Conservation (phyloP, 2,113 vertebrate species). For the Ceyx margarethae region DNA sequence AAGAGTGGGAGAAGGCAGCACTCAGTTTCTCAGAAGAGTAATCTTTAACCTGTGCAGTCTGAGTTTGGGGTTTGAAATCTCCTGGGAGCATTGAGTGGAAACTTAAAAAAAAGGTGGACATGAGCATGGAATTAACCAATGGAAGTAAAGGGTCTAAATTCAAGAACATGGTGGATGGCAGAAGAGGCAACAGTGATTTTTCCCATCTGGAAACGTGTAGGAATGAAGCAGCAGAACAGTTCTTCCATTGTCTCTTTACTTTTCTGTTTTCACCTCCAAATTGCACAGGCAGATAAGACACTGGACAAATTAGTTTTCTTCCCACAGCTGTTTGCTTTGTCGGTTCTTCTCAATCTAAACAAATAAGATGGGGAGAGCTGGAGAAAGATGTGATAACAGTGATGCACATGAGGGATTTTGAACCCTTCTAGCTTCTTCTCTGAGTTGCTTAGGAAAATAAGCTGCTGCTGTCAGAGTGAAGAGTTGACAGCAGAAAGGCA, state of each 20-base stretch:
- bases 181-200: background rate
- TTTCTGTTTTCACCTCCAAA: background rate
- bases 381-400: background rate
- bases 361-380: background rate
- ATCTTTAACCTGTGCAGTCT: background rate
- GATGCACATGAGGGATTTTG: accelerated
- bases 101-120: background rate
- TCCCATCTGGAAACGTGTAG: background rate
- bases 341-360: background rate
- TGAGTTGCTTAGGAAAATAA: background rate
- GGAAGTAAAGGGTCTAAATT: background rate
- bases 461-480: background rate
- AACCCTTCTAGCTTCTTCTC: background rate
- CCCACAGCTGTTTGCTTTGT: background rate
- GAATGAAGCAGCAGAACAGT: background rate
- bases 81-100: background rate
- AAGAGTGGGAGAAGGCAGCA: background rate
- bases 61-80: background rate
- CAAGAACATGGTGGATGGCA: accelerated
- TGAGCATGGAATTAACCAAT: background rate
- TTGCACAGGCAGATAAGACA: background rate
- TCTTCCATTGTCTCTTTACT: background rate
- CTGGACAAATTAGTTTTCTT: background rate
- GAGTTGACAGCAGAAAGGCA: background rate
- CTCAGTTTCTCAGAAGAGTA: background rate